Evolutionary conservation across 2,797 vertebrate genomes (phyloP).

Genomic region (Naso thynnoides): DNA sequence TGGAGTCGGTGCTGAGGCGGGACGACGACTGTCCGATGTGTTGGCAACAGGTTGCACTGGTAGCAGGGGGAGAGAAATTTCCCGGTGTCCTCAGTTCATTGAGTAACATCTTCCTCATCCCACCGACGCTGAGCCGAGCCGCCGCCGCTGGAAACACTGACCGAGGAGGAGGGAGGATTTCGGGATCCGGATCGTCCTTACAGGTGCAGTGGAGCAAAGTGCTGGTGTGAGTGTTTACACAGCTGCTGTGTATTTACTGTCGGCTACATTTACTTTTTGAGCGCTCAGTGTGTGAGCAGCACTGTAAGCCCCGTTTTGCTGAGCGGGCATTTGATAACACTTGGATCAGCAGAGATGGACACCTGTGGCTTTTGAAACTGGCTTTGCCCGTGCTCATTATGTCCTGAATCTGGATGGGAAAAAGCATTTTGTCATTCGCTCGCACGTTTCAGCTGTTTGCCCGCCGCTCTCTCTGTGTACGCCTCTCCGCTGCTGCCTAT

Average conservation of each 20-base stretch:
- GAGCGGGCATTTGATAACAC: constrained; percentile 37
- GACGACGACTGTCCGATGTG: constrained; percentile 55
- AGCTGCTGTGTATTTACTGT: constrained; percentile 31
- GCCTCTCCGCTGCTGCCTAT: constrained; percentile 14
- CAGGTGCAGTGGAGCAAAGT: constrained; percentile 56
- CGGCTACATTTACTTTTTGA: too few species aligned
- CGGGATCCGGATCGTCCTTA: constrained; percentile 4
- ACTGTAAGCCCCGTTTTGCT: constrained; percentile 24
- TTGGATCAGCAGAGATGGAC: constrained; percentile 45
- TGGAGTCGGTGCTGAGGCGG: constrained; percentile 68
- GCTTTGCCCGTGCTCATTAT: constrained; percentile 15
- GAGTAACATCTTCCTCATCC: constrained; percentile 52
- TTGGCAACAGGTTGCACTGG: constrained; percentile 85
- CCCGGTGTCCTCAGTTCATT: constrained; percentile 55
- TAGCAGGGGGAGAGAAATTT: constrained; percentile 22
- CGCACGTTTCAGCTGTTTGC: constrained; percentile 7
- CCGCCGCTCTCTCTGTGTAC: background rate
- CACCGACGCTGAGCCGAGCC: background rate
- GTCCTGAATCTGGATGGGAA: background rate
- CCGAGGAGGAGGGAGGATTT: constrained; percentile 2
- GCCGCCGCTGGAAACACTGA: background rate
- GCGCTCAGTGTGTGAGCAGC: background rate
- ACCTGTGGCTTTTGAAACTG: constrained; percentile 74
- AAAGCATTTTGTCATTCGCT: constrained; percentile 10
- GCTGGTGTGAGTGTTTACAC: constrained; percentile 8